Conservation (phyloP, 2,888 invertebrate species). For the Dynastes grantii region DNA sequence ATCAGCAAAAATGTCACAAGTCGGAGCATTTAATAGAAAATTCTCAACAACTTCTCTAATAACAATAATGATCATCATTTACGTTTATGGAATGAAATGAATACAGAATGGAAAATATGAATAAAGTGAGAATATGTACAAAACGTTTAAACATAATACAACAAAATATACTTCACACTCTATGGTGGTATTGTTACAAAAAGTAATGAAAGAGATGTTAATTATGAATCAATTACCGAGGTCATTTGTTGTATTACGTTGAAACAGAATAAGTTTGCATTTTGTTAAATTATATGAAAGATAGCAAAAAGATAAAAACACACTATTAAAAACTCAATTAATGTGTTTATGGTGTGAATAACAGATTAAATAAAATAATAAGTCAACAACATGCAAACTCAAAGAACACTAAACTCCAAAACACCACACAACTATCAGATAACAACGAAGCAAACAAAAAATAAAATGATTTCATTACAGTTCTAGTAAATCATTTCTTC, state of each 20-base stretch:
- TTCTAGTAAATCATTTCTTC: not conserved
- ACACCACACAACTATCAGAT: conserved; percentile 47
- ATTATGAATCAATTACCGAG: not conserved
- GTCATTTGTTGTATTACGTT: not conserved
- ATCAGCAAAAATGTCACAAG: conserved; percentile 74
- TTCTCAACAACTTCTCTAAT: conserved; percentile 67
- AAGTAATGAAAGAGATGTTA: not conserved
- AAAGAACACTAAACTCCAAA: conserved; percentile 45
- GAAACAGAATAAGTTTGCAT: conserved; percentile 28
- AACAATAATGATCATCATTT: conserved; percentile 49
- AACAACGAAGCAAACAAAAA: conserved; percentile 48
- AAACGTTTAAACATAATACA: conserved; percentile 9
- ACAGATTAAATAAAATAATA: conserved; percentile 3
- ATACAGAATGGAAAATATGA: not conserved
- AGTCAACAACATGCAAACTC: conserved; percentile 43
- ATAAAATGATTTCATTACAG: not conserved
- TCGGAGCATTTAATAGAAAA: conserved; percentile 62
- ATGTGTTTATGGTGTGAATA: not conserved
- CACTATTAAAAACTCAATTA: not conserved
- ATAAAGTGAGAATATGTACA: not conserved
- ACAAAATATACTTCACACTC: not conserved
- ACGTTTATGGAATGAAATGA: not conserved
- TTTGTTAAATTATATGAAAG: not conserved
- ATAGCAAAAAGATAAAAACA: not conserved
- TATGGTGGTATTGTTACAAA: not conserved